These are phyloP conservation scores for Coranthus polyacanthus DNA, from an alignment of 2,797 vertebrate species.

Conservation along the genomic window DNA sequence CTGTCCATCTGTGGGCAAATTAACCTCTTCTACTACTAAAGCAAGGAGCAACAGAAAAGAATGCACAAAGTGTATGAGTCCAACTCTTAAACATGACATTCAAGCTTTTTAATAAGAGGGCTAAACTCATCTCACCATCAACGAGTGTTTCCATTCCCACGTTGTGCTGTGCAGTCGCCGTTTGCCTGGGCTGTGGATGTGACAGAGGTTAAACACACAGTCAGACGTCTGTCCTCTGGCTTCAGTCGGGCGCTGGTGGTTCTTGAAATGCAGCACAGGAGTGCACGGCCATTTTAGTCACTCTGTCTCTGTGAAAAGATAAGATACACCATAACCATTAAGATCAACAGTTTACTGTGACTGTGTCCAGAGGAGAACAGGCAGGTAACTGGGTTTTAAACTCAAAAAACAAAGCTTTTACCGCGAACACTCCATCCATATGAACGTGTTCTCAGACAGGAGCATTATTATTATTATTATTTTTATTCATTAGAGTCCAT, in stretches of 20 bases:
- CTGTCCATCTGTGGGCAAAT: too few species aligned
- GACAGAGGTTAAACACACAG: too few species aligned
- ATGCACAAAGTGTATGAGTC: too few species aligned
- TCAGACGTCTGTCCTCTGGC: neutral
- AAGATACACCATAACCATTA: neutral
- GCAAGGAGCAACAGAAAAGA: neutral
- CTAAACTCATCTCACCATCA: constrained; percentile 23
- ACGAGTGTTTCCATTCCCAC: neutral
- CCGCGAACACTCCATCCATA: neutral
- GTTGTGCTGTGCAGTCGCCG: neutral
- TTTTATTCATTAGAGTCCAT: neutral
- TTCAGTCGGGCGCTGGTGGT: constrained; percentile 59
- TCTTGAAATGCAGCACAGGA: constrained; percentile 32
- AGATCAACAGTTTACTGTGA: neutral
- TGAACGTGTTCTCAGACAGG: neutral
- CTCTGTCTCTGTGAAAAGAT: constrained; percentile 5
- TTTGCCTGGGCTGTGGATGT: neutral
- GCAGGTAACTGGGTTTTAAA: too few species aligned
- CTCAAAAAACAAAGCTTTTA: too few species aligned
- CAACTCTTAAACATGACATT: neutral
- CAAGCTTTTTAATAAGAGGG: neutral
- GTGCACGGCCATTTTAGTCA: constrained; percentile 7
- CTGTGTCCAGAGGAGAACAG: too few species aligned
- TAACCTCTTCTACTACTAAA: too few species aligned
- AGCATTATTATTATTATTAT: too few species aligned